Base-by-base conservation (phyloP, 2,797 vertebrate genomes). In the Cuniculus paca region DNA sequence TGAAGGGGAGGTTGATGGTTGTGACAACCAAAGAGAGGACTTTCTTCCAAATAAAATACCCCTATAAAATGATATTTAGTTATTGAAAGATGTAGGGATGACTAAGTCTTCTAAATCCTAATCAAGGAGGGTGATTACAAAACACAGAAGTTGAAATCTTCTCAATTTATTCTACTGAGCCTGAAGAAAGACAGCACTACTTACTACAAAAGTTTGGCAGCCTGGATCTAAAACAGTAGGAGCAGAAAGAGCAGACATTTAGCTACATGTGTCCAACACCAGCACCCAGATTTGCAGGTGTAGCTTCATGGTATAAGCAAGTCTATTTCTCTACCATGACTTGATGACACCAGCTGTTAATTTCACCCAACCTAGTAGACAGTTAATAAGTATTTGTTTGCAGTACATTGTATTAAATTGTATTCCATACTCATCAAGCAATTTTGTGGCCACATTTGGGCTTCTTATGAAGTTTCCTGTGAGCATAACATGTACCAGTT, bases 351-450 rank as follows among this genome's bases (percentile, higher is more conserved):
- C 75, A 39, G 65, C 65, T 94, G 56, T 93, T 96, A 74, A 93
- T 84, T 93, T 91, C 58, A 68, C 36, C 82, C 63, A 52, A 26
- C 79, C 70, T 70, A 8, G 39, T 54, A 86, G 48, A 68, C 56
- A 78, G 72, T 68, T 77, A 93, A 31, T 95, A 91, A 95, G 91
- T 77, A 90, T 65, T 77, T 91, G 54, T 94, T 96, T 96, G 72
- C 36, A 65, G 72, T 45, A 68, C 91, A 77, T 89, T 95, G 48
- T 50, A 77, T 83, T 86, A 91, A 92, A 90, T 89, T 77, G 54
- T 80, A 94, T 95, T 93, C 48, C 16, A 48, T 19, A 36, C 84
- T 94, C 89, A 91, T 75, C 83, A 86, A 88, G 42, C n/a, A 97
- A 91, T 52, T 95, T 95, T 91, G 80, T 77, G 86, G 91, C 95